phyloP scores from a whole-genome alignment of 2,888 invertebrate genomes.

The Ichneumon xanthorius region DNA sequence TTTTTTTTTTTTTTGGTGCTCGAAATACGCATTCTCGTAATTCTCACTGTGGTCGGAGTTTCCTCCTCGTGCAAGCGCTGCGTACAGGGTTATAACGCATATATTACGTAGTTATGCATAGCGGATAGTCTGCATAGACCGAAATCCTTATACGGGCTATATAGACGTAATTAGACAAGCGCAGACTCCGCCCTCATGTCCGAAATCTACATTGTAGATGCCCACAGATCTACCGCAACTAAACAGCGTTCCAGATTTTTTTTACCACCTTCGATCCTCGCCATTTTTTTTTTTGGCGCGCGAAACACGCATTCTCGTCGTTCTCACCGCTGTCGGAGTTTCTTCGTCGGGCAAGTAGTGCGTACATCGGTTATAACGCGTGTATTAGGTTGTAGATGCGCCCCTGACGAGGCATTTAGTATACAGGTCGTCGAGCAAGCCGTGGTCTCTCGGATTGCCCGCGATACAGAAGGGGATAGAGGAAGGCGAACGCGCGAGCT shows the following conservation, averaged over 20 bases:
- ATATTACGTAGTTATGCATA: too few species aligned
- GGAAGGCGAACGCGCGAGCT: slow-evolving; percentile 62
- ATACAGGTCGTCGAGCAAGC: slow-evolving; percentile 71
- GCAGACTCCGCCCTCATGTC: too few species aligned
- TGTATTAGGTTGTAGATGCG: slow-evolving; percentile 68
- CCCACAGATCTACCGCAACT: neutral
- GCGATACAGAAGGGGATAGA: slow-evolving; percentile 36
- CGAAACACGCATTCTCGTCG: slow-evolving; percentile 34
- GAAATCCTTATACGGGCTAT: too few species aligned
- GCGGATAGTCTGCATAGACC: too few species aligned
- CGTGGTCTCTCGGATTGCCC: slow-evolving; percentile 40
- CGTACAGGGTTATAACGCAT: slow-evolving; percentile 57
- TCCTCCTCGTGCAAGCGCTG: slow-evolving; percentile 46
- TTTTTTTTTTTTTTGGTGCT: too few species aligned
- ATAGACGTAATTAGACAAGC: too few species aligned
- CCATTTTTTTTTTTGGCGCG: neutral
- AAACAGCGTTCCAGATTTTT: neutral
- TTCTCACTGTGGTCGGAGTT: slow-evolving; percentile 6
- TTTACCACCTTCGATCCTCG: neutral
- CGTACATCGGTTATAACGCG: slow-evolving; percentile 63
- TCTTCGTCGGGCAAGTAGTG: slow-evolving; percentile 47
- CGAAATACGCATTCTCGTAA: slow-evolving; percentile 20
- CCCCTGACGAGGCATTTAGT: slow-evolving; percentile 70
- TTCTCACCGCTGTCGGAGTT: slow-evolving; percentile 12
- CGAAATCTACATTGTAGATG: too few species aligned